Base-by-base conservation (phyloP, 2,797 vertebrate species). In the Scyliorhinus canicula region DNA sequence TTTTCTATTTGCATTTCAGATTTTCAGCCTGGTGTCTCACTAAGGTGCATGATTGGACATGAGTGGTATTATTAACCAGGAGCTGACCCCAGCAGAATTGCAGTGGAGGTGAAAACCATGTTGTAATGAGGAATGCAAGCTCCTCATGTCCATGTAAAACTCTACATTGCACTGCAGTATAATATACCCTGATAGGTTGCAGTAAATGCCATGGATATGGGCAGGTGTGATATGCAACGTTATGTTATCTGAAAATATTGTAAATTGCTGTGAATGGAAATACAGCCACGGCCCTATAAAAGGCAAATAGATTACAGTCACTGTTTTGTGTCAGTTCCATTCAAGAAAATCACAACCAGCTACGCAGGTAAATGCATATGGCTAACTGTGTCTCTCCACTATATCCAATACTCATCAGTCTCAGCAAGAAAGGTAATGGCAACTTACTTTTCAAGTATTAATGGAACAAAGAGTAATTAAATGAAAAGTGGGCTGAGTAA, bases 401-500 rank as follows among this genome's bases (percentile, higher is more conserved):
- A 12, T 57, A 65, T 93, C 50, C 55, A n/a, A 55, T 88, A 55
- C 50, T 88, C 85, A 35, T 14, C 31, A 47, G n/a, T 47, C 85
- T 67, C 47, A 44, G 90, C 40, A 67, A 44, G 57, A 93, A 93
- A 65, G 6, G 65, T 60, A 93, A 52, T 65, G 12, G 63, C 40
- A 67, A 67, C 60, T 24, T 21, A 28, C 47, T 3, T 47, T 93
- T n/a, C 63, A 60, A 6, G 11, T n/a, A 67, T 3, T 47, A 65
- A 93, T 40, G 63, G n/a, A 93, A 63, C 90, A 93, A 93, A 67
- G 60, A 65, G 26, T 40, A 65, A 93, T 93, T 65, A 67, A 93
- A 40, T 65, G 63, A 67, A 93, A 67, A 40, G 11, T 0, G 3
- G n/a, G 21, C n/a, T 85, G 47, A 67, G 90, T 93, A 91, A 28